Evolutionary conservation across 2,113 vertebrate species (phyloP).

Genomic region (Microcebus griseorufus): DNA sequence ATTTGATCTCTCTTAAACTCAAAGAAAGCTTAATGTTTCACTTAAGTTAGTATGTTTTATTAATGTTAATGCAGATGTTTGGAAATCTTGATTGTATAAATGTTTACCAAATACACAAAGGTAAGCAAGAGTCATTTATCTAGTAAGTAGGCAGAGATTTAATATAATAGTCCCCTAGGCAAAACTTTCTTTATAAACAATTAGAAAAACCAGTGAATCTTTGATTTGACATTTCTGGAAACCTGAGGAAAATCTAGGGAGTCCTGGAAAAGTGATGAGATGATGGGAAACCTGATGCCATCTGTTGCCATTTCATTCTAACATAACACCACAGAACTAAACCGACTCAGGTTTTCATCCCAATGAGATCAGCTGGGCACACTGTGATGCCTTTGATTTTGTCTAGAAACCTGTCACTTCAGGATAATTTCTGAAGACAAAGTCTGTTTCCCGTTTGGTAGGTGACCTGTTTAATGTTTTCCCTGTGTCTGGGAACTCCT

Average conservation of each 20-base stretch:
- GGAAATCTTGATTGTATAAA: slow-evolving; percentile 44
- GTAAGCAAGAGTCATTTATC: slow-evolving; percentile 23
- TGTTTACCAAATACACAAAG: slow-evolving; percentile 31
- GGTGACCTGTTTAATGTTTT: slow-evolving; percentile 93
- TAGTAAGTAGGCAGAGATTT: slow-evolving; percentile 29
- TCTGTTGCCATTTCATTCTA: slow-evolving; percentile 58
- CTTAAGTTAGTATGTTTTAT: slow-evolving; percentile 34
- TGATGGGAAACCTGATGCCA: slow-evolving; percentile 56
- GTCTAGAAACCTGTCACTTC: slow-evolving; percentile 87
- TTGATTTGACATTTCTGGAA: slow-evolving; percentile 66
- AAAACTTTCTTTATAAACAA: slow-evolving; percentile 43
- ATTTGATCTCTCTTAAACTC: slow-evolving; percentile 52
- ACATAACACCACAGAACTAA: slow-evolving; percentile 60
- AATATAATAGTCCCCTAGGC: neutral
- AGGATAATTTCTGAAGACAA: slow-evolving; percentile 87
- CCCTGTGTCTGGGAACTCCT: slow-evolving; percentile 92
- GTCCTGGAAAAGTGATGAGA: neutral
- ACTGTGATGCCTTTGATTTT: slow-evolving; percentile 83
- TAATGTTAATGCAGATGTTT: slow-evolving; percentile 40
- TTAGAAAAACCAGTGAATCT: slow-evolving; percentile 52
- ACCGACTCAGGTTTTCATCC: slow-evolving; percentile 75
- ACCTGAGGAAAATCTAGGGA: slow-evolving; percentile 57
- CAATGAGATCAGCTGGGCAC: slow-evolving; percentile 81
- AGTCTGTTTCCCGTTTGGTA: slow-evolving; percentile 90
- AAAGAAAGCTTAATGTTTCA: slow-evolving; percentile 45